A percentile compares a stretch with the other conserved stretches of the same genome.
phyloP scores from a whole-genome alignment of 2,113 vertebrate species.

The Pontoporia blainvillei region DNA sequence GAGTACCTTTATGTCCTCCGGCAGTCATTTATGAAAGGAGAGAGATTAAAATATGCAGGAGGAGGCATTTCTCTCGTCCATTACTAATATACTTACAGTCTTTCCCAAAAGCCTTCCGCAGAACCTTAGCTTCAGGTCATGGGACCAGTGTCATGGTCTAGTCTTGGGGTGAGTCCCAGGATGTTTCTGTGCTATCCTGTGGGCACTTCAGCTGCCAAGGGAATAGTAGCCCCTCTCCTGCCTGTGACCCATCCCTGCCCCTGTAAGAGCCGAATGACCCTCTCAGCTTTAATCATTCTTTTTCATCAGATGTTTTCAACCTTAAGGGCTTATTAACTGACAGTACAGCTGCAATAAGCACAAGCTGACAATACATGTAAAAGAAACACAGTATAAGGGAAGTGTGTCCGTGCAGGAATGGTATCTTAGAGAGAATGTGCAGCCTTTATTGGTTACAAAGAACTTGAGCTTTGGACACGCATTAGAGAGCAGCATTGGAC shows the following conservation, averaged over 20 bases:
- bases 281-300: not conserved
- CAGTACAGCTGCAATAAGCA: not conserved
- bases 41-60: not conserved
- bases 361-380: not conserved
- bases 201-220: not conserved
- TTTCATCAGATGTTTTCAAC: not conserved
- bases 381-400: not conserved
- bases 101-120: not conserved
- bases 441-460: not conserved
- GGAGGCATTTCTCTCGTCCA: not conserved
- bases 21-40: not conserved
- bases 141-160: not conserved
- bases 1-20: not conserved
- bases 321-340: not conserved
- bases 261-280: no score
- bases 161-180: not conserved
- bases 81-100: not conserved
- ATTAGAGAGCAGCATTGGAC: not conserved
- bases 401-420: no score
- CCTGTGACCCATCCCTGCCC: not conserved
- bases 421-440: not conserved
- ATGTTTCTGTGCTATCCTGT: not conserved
- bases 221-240: not conserved
- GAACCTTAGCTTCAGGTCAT: not conserved
- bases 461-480: not conserved